Conservation (phyloP, 2,888 invertebrate species). For the Ophraella communa region DNA sequence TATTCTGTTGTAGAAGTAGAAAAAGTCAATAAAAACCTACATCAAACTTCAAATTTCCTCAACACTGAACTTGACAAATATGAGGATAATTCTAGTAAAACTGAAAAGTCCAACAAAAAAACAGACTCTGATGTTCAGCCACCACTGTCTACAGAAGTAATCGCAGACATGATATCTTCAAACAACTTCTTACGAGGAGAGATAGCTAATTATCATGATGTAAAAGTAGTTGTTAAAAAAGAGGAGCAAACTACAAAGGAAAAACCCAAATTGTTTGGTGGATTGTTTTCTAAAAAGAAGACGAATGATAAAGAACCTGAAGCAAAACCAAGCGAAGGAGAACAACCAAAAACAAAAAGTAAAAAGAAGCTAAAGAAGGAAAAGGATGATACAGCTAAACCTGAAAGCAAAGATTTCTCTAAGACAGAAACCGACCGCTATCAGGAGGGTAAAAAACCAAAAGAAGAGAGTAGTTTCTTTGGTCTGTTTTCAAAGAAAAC, state of each 20-base stretch:
- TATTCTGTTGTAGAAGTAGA: neutral
- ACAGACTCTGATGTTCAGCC: constrained; percentile 21
- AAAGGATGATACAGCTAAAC: constrained; percentile 24
- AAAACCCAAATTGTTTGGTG: constrained; percentile 41
- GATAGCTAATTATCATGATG: constrained; percentile 44
- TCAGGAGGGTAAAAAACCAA: constrained; percentile 41
- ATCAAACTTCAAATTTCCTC: constrained; percentile 40
- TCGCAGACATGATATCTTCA: constrained; percentile 40
- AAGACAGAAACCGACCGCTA: constrained; percentile 47
- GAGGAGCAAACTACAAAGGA: constrained; percentile 21
- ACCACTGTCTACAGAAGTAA: constrained; percentile 31
- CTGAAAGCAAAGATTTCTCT: constrained; percentile 48
- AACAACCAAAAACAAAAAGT: constrained; percentile 28
- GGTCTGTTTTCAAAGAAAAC: constrained; percentile 48
- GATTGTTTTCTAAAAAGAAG: constrained; percentile 47
- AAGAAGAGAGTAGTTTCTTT: constrained; percentile 44
- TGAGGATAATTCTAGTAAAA: constrained; percentile 29
- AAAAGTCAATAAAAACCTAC: constrained; percentile 23
- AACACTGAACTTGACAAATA: constrained; percentile 39
- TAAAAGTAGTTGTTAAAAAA: constrained; percentile 19
- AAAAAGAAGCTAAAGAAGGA: constrained; percentile 33
- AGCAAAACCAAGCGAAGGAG: constrained; percentile 26
- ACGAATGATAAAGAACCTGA: constrained; percentile 42
- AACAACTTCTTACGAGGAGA: constrained; percentile 47
- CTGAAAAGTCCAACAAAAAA: constrained; percentile 8